Conservation (phyloP, 2,888 invertebrate genomes). For the Melieria omissa region DNA sequence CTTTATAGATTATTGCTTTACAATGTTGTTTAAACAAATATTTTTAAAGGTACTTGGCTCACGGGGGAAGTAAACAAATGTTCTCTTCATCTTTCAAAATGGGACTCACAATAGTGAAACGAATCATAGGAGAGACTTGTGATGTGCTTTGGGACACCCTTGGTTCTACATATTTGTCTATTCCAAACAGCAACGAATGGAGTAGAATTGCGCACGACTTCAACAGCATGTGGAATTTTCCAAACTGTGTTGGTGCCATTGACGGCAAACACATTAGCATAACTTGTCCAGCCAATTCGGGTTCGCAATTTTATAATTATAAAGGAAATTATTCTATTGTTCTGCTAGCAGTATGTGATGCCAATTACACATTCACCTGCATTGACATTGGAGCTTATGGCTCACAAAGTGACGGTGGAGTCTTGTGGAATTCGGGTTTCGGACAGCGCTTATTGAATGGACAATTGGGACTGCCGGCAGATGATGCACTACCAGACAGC, state of each 20-base stretch:
- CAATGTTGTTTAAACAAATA: too few relatives aligned
- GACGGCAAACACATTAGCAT: conserved; percentile 37
- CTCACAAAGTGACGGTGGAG: conserved; percentile 32
- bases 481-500: conserved; percentile 20
- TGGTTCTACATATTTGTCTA: not conserved
- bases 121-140: conserved; percentile 15
- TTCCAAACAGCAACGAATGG: conserved; percentile 10
- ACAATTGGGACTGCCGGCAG: conserved; percentile 26
- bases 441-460: conserved; percentile 25
- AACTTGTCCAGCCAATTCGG: conserved; percentile 27
- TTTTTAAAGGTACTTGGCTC: too few relatives aligned
- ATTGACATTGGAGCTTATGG: conserved; percentile 36
- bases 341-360: conserved; percentile 22
- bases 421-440: conserved; percentile 36
- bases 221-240: conserved; percentile 21
- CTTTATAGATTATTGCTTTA: too few relatives aligned
- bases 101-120: not conserved
- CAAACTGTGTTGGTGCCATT: conserved; percentile 30
- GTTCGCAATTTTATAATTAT: conserved; percentile 32
- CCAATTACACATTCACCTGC: conserved; percentile 33
- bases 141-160: conserved; percentile 12
- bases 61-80: too few relatives aligned
- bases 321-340: conserved; percentile 31
- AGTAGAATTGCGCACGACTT: conserved; percentile 15
- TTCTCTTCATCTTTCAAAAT: not conserved